Conservation (phyloP, 2,113 vertebrate genomes). For the Willisornis vidua region DNA sequence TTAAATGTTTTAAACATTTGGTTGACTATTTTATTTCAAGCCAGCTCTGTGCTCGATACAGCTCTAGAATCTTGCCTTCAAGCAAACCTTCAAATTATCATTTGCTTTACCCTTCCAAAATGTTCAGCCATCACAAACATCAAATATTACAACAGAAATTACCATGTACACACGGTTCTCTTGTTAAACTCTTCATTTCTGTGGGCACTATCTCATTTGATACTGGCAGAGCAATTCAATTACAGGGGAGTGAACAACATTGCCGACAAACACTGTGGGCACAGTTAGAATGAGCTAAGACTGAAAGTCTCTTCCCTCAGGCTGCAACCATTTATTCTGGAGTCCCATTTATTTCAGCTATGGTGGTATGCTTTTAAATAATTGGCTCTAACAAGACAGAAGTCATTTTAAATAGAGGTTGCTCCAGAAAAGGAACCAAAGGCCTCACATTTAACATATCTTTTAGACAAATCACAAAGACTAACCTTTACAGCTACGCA, state of each 20-base stretch:
- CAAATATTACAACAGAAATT: conserved; percentile 24
- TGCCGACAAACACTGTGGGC: conserved; percentile 6
- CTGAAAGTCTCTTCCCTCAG: conserved; percentile 23
- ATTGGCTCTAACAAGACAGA: conserved; percentile 44
- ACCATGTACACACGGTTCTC: neutral
- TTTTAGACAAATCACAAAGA: neutral
- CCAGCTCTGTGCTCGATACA: neutral
- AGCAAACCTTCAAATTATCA: neutral
- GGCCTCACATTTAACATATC: neutral
- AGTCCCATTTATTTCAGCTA: conserved; percentile 12
- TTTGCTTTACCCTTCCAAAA: neutral
- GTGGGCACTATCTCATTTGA: neutral
- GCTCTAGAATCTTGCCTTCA: neutral
- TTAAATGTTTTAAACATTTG: neutral
- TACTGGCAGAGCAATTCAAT: conserved; percentile 46
- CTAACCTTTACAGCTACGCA: neutral
- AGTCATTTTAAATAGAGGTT: conserved; percentile 22
- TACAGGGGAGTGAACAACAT: conserved; percentile 35
- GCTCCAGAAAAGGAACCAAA: neutral
- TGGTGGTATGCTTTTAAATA: conserved; percentile 12
- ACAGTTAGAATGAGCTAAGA: conserved; percentile 37
- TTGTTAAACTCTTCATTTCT: conserved; percentile 38
- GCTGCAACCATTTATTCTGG: conserved; percentile 26
- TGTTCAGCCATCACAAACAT: neutral
- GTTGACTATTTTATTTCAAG: neutral